Conservation (phyloP, 2,888 invertebrate genomes). For the Ryuthela nishihirai region DNA sequence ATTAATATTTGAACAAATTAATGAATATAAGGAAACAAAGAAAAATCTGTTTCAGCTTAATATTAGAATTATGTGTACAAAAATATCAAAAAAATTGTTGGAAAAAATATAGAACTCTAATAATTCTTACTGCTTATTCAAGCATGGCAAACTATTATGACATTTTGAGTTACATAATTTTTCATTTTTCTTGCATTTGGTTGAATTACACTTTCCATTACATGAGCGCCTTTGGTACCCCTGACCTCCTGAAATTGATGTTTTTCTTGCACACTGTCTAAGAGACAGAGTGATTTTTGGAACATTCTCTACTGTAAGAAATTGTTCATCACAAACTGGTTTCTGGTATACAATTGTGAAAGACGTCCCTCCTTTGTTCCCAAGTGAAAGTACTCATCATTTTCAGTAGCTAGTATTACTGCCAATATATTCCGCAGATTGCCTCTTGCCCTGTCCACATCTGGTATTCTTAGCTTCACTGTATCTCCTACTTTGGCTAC, state of each 20-base stretch:
- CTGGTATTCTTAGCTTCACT: background rate
- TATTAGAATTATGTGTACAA: background rate
- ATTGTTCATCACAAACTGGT: slow-evolving; percentile 5
- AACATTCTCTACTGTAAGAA: slow-evolving; percentile 1
- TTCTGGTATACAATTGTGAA: background rate
- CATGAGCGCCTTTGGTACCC: background rate
- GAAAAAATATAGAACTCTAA: slow-evolving; percentile 5
- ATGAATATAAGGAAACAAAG: too few relatives aligned
- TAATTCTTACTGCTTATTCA: slow-evolving; percentile 3
- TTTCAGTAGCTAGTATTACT: slow-evolving; percentile 5
- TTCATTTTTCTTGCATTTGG: slow-evolving; percentile 4
- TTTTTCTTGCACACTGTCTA: background rate
- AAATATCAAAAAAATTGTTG: slow-evolving; percentile 8
- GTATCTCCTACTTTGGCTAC: background rate
- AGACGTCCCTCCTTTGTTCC: background rate
- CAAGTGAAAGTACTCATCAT: slow-evolving; percentile 7
- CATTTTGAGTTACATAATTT: slow-evolving; percentile 10
- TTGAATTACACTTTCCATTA: slow-evolving; percentile 1
- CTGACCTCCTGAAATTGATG: slow-evolving; percentile 1
- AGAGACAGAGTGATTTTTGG: slow-evolving; percentile 2
- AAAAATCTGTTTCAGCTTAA: too few relatives aligned
- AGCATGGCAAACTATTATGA: slow-evolving; percentile 2
- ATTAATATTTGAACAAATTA: too few relatives aligned
- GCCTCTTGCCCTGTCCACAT: background rate
- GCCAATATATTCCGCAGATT: background rate